phyloP scores from a whole-genome alignment of 2,888 invertebrate species.

The Teinopalpus imperialis region DNA sequence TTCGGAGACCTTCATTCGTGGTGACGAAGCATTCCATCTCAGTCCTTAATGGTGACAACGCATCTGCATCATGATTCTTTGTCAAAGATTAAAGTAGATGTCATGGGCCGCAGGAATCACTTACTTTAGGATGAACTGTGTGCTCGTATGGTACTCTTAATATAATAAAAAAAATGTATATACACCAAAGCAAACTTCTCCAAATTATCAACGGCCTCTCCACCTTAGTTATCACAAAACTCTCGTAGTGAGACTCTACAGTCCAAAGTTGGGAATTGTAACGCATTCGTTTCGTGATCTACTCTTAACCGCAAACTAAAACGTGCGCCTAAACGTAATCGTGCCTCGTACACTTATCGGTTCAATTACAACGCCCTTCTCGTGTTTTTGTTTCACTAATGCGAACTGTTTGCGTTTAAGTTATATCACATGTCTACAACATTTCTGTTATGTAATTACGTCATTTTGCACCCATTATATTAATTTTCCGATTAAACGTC shows the following conservation, averaged over 20 bases:
- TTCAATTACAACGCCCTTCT: constrained; percentile 24
- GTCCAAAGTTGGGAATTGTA: constrained; percentile 22
- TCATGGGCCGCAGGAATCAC: too few relatives aligned
- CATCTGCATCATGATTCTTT: too few relatives aligned
- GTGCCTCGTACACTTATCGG: constrained; percentile 20
- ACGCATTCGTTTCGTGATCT: constrained; percentile 23
- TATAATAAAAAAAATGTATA: too few relatives aligned
- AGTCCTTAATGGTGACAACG: too few relatives aligned
- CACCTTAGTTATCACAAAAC: constrained; percentile 38
- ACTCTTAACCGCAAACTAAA: constrained; percentile 27
- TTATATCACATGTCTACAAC: neutral
- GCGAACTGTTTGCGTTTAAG: constrained; percentile 12
- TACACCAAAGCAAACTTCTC: neutral
- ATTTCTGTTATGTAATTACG: constrained; percentile 9
- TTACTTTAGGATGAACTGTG: too few relatives aligned
- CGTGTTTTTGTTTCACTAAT: constrained; percentile 21
- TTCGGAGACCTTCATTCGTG: too few relatives aligned
- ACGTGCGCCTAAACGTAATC: constrained; percentile 23
- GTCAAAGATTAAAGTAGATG: too few relatives aligned
- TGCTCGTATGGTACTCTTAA: too few relatives aligned
- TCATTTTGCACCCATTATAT: constrained; percentile 1
- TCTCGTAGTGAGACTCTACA: constrained; percentile 39
- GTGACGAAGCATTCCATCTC: too few relatives aligned
- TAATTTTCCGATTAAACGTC: constrained; percentile 5
- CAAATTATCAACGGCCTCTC: constrained; percentile 1